Conservation (phyloP, 2,113 vertebrate species). For the Clarias batrachus region DNA sequence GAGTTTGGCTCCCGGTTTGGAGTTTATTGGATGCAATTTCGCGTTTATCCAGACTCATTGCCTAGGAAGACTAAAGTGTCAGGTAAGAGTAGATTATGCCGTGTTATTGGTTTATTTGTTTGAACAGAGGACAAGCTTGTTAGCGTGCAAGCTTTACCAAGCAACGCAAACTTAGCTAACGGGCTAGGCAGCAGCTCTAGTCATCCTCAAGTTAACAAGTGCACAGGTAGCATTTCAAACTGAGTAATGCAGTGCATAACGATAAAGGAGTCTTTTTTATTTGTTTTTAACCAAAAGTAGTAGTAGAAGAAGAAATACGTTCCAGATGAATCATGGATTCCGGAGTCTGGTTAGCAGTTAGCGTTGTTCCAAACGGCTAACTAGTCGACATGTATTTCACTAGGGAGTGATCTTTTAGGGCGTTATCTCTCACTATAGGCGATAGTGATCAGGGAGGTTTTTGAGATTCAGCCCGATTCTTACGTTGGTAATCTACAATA, state of each 20-base stretch:
- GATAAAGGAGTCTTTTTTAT: not conserved
- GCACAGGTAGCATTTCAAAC: not conserved
- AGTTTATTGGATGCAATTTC: slow-evolving; percentile 32
- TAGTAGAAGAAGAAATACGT: too few relatives aligned
- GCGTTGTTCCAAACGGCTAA: not conserved
- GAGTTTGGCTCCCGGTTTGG: not conserved
- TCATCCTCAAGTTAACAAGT: not conserved
- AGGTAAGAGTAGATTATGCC: slow-evolving; percentile 34
- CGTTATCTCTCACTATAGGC: not conserved
- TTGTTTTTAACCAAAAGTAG: not conserved
- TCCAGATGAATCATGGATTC: not conserved
- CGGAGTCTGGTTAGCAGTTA: not conserved
- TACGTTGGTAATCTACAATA: not conserved
- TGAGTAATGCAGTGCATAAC: not conserved
- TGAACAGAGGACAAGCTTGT: not conserved
- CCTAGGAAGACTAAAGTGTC: not conserved
- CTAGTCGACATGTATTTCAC: not conserved
- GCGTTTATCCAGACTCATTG: not conserved
- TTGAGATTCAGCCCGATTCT: not conserved
- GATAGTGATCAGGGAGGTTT: not conserved
- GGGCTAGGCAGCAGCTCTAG: not conserved
- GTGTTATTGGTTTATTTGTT: not conserved
- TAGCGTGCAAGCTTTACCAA: not conserved
- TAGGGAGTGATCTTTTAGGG: not conserved
- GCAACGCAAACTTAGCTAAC: not conserved